Conservation (phyloP, 2,888 invertebrate genomes). For the Scelioninae gen. 1 region DNA sequence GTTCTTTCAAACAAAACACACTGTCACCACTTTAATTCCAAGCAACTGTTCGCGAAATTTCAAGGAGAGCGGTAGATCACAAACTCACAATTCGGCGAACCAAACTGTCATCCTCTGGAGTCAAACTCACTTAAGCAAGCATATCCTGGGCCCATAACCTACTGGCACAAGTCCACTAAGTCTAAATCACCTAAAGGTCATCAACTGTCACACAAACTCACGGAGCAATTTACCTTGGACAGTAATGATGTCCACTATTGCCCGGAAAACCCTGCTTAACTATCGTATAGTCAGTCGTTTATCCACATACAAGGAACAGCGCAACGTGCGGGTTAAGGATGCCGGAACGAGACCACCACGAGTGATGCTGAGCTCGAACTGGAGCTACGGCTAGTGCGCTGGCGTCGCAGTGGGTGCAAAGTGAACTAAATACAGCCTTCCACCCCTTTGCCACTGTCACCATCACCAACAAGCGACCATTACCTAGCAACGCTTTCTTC, state of each 20-base stretch:
- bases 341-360: constrained; percentile 75
- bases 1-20: neutral
- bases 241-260: neutral
- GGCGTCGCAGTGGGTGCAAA: constrained; percentile 78
- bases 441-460: constrained; percentile 60
- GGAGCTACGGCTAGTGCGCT: constrained; percentile 81
- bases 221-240: neutral
- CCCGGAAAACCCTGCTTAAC: neutral
- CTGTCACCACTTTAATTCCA: constrained; percentile 32
- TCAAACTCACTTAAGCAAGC: constrained; percentile 4
- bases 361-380: constrained; percentile 82
- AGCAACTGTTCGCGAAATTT: neutral
- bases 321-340: constrained; percentile 34
- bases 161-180: too few relatives aligned
- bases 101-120: constrained; percentile 3
- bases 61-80: constrained; percentile 3
- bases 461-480: constrained; percentile 67
- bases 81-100: constrained; percentile 12
- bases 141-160: neutral
- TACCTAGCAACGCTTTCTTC: constrained; percentile 73
- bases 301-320: neutral
- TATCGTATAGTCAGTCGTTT: constrained; percentile 25
- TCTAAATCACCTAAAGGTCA: neutral
- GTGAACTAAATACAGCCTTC: constrained; percentile 75
- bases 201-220: constrained; percentile 24